Evolutionary conservation across 1,140 invertebrate genomes (phyloP).

Genomic region (Amphibalanus amphitrite): DNA sequence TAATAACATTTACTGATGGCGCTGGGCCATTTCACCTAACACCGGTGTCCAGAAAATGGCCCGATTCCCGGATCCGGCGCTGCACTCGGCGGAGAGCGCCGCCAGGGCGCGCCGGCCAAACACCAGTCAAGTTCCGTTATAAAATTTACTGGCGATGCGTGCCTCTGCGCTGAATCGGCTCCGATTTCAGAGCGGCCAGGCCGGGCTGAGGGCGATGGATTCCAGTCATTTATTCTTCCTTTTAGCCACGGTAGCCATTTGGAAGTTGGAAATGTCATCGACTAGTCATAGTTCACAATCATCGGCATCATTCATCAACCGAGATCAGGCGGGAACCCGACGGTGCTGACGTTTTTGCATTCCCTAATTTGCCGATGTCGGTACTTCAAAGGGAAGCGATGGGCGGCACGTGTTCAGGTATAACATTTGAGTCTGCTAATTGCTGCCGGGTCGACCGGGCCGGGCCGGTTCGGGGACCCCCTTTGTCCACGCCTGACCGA

Average conservation of each 20-base stretch:
- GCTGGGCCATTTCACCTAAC: neutral
- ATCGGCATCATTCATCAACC: neutral
- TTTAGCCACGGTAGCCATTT: neutral
- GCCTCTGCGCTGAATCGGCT: too few species aligned
- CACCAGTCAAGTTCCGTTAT: neutral
- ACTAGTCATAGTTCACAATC: neutral
- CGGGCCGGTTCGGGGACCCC: too few species aligned
- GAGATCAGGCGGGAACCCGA: neutral
- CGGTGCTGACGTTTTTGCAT: neutral
- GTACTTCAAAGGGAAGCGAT: neutral
- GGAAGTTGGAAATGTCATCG: neutral
- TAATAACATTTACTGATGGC: constrained; percentile 2
- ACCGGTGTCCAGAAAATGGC: neutral
- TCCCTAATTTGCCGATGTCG: neutral
- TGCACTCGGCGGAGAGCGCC: neutral
- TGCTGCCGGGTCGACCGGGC: neutral
- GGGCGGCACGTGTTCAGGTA: neutral
- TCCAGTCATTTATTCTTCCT: neutral
- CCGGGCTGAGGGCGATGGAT: too few species aligned
- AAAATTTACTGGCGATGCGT: too few species aligned
- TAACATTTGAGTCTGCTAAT: neutral
- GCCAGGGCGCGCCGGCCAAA: neutral
- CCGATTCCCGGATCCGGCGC: neutral
- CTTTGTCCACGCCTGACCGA: neutral
- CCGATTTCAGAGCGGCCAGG: too few species aligned